Evolutionary conservation across 2,113 vertebrate species (phyloP), one percentile per base, ranked within the genome.

Genomic region (Lepisosteus oculatus): DNA sequence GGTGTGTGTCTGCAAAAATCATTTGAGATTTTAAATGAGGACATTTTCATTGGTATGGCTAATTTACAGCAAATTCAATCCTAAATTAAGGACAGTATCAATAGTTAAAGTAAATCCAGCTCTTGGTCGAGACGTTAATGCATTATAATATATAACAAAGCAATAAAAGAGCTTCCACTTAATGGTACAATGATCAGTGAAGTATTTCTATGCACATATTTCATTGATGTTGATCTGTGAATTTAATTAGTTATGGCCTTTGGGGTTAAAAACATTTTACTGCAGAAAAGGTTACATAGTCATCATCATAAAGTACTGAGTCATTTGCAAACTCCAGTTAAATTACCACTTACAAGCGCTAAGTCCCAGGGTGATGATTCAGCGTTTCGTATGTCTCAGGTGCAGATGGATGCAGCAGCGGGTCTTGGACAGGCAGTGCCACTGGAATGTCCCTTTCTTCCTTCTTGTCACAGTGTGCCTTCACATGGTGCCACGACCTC

Each of bases 171-270:
- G 14, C 57, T 13, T 13, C 12, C 5, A 6, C 57, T 59, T 59
- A 59, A 59, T 59, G n/a, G n/a, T 13, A 13, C 57, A 15, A 64
- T 78, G 76, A 70, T 73, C 72, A 81, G 1, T 12, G 76, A 84
- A 57, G 44, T 51, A 75, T 83, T 79, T 56, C 78, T 79, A 71
- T 66, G 74, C 61, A 6, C 77, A 79, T 78, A 45, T 77, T 85
- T 84, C 65, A 13, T 47, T 80, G 17, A 5, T 81, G 73, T 88
- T 86, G 85, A 85, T 84, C 72, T 76, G 72, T 85, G 56, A 11
- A 78, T 85, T 73, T 76, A 83, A 87, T 84, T 86, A 83, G 82
- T 80, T 74, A 67, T 51, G 78, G 80, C 17, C 73, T 83, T 89
- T 75, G 43, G 72, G 76, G 75, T 86, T 70, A 73, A 0, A 0